phyloP scores from a whole-genome alignment of 2,797 vertebrate species.

The Darevskia mixta region DNA sequence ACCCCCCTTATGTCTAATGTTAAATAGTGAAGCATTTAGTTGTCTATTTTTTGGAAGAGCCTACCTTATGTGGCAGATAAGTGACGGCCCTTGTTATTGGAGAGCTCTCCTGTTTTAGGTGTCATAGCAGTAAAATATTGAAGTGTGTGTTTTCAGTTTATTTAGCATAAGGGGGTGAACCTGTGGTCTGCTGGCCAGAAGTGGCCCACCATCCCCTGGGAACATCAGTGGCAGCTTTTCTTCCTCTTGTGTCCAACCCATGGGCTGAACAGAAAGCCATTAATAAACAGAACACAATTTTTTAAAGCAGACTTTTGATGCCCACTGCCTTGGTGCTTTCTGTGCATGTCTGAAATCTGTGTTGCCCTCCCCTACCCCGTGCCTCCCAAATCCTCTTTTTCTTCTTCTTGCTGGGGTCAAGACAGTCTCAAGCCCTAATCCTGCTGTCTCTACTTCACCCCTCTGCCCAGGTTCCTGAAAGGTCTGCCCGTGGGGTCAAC shows the following conservation, averaged over 20 bases:
- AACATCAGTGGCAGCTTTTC: too few relatives aligned
- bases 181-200: too few relatives aligned
- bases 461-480: slow-evolving; percentile 84
- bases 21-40: too few relatives aligned
- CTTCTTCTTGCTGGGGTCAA: background rate
- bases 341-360: background rate
- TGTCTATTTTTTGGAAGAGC: too few relatives aligned
- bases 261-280: background rate
- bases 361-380: background rate
- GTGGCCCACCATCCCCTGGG: too few relatives aligned
- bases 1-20: background rate
- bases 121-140: background rate
- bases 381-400: too few relatives aligned
- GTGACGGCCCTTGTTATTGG: background rate
- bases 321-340: background rate
- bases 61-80: too few relatives aligned
- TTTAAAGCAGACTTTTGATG: background rate
- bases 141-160: background rate
- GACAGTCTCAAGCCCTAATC: background rate
- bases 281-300: background rate
- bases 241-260: too few relatives aligned
- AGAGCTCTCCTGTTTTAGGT: background rate
- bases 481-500: slow-evolving; percentile 81
- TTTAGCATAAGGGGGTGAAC: background rate
- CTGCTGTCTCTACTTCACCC: too few relatives aligned